A percentile compares a stretch with the other conserved stretches of the same genome.
Evolutionary conservation across 2,888 invertebrate genomes (phyloP).

Genomic region (Lasioglossum figueresi): DNA sequence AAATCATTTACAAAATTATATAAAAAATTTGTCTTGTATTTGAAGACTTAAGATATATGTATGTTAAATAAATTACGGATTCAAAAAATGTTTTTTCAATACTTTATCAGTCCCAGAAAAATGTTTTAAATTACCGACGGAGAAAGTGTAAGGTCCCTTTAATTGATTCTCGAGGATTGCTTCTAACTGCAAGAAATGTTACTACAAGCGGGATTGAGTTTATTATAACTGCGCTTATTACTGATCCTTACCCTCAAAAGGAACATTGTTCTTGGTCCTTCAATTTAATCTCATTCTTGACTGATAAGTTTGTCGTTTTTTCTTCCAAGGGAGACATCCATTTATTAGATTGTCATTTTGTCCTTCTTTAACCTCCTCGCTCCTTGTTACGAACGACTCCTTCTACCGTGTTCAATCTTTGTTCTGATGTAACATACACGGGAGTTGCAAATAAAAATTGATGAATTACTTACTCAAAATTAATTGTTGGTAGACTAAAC

Average conservation of each 20-base stretch:
- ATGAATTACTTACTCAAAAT: background rate
- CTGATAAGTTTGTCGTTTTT: background rate
- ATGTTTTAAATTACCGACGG: no score
- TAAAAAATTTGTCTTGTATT: no score
- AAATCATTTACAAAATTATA: no score
- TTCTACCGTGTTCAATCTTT: background rate
- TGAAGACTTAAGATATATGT: no score
- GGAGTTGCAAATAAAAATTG: background rate
- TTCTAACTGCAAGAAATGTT: background rate
- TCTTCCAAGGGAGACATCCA: background rate
- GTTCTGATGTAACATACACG: background rate
- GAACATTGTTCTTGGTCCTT: background rate
- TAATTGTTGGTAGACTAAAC: background rate
- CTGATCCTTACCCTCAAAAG: background rate
- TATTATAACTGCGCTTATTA: background rate
- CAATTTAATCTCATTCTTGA: background rate
- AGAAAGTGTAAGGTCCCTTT: no score
- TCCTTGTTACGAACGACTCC: background rate
- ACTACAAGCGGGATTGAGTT: background rate
- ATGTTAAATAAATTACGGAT: no score
- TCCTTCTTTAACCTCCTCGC: background rate
- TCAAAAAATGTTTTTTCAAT: no score
- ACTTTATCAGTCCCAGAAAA: no score
- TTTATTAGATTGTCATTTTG: background rate
- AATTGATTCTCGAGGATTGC: background rate